Evolutionary conservation across 2,113 vertebrate species (phyloP).

Genomic region (Gallinago media): DNA sequence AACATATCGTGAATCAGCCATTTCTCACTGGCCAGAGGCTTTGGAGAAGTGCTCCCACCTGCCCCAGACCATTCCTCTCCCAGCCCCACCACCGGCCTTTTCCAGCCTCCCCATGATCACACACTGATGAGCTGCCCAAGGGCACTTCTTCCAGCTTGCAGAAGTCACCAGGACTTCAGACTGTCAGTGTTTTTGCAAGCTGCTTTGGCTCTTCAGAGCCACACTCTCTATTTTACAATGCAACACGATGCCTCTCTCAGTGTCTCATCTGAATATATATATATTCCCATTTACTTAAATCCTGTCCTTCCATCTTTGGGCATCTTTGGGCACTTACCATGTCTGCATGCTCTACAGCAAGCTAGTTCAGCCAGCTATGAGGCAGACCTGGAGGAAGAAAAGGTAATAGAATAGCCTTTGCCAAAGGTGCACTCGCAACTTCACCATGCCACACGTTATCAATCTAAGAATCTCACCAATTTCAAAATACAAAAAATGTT

Average conservation of each 20-base stretch:
- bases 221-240: neutral
- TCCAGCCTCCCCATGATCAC: neutral
- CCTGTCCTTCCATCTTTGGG: neutral
- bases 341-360: neutral
- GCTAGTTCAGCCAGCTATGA: neutral
- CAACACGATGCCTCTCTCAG: neutral
- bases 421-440: neutral
- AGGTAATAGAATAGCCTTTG: neutral
- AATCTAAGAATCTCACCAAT: neutral
- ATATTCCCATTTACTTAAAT: neutral
- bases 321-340: neutral
- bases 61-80: accelerated
- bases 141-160: neutral
- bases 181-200: neutral
- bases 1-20: neutral
- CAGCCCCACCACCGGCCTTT: accelerated
- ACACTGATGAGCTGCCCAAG: neutral
- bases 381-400: neutral
- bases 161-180: neutral
- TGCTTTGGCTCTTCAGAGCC: neutral
- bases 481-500: neutral
- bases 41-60: neutral
- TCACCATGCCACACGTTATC: neutral
- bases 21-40: neutral
- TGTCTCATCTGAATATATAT: neutral